phyloP scores from a whole-genome alignment of 2,113 vertebrate species.

The Atrichornis clamosus region DNA sequence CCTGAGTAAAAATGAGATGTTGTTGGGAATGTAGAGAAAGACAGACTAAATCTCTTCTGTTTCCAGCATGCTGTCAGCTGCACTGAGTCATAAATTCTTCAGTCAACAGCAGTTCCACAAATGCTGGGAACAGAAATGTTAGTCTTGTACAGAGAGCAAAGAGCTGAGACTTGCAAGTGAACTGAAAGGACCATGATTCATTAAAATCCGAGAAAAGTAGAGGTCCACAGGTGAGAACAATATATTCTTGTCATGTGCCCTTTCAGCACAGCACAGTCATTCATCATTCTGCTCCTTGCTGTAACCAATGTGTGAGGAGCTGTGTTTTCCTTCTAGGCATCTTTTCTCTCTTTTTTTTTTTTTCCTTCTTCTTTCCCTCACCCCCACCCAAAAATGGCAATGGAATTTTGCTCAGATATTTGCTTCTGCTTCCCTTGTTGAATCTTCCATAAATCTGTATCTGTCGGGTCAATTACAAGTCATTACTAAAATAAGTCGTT shows the following conservation, averaged over 20 bases:
- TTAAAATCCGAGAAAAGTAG: not conserved
- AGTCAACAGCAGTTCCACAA: constrained; percentile 30
- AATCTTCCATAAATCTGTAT: constrained; percentile 28
- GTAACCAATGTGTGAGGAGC: constrained; percentile 27
- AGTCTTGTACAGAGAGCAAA: not conserved
- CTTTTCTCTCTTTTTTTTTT: not conserved
- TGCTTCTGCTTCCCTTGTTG: not conserved
- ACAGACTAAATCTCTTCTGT: constrained; percentile 46
- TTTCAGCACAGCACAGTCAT: constrained; percentile 5
- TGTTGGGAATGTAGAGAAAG: constrained; percentile 16
- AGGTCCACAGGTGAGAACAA: constrained; percentile 30
- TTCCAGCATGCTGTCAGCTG: constrained; percentile 38
- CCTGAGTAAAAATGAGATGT: constrained; percentile 48
- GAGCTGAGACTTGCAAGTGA: not conserved
- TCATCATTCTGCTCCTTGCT: constrained; percentile 29
- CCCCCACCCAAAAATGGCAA: not conserved
- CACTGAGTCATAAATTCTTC: constrained; percentile 54
- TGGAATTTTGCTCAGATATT: constrained; percentile 37
- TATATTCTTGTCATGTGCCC: constrained; percentile 19
- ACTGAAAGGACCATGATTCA: constrained; percentile 17
- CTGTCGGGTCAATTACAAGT: not conserved
- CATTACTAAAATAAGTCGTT: constrained; percentile 18
- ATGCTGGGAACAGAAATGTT: constrained; percentile 11
- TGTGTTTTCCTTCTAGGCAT: constrained; percentile 36
- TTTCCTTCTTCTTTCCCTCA: not conserved